Evolutionary conservation across 1,140 invertebrate species (phyloP).

Genomic region (Battus philenor): DNA sequence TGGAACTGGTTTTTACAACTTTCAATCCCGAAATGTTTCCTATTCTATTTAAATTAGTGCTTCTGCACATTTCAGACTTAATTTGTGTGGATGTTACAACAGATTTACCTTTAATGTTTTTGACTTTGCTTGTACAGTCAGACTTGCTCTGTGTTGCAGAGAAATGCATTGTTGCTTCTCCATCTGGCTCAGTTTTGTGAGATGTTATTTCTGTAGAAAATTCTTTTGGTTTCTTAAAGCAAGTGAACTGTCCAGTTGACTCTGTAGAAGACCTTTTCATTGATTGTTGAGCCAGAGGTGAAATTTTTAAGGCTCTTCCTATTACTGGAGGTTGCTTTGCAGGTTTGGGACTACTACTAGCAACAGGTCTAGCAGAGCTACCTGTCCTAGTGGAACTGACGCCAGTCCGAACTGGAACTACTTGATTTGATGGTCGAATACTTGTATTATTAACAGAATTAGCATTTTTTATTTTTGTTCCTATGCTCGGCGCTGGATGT

Average conservation of each 20-base stretch:
- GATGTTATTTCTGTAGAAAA: constrained; percentile 28
- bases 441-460: constrained; percentile 20
- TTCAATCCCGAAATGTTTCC: constrained; percentile 47
- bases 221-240: constrained; percentile 63
- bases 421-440: constrained; percentile 34
- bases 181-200: constrained; percentile 16
- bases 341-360: constrained; percentile 12
- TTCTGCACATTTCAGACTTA: constrained; percentile 39
- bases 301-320: constrained; percentile 46
- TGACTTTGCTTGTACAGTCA: constrained; percentile 41
- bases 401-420: constrained; percentile 39
- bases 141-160: constrained; percentile 42
- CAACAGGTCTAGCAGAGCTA: constrained; percentile 28
- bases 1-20: constrained; percentile 48
- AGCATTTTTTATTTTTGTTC: constrained; percentile 39
- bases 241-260: constrained; percentile 41
- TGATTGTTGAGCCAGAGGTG: constrained; percentile 30
- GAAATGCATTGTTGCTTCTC: constrained; percentile 28
- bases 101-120: constrained; percentile 44
- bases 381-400: constrained; percentile 25
- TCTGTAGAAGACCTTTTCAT: constrained; percentile 41
- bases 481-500: constrained; percentile 30
- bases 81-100: constrained; percentile 40
- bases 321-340: constrained; percentile 25
- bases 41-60: constrained; percentile 39